phyloP scores from a whole-genome alignment of 1,140 invertebrate species.

The Cydia strobilella region DNA sequence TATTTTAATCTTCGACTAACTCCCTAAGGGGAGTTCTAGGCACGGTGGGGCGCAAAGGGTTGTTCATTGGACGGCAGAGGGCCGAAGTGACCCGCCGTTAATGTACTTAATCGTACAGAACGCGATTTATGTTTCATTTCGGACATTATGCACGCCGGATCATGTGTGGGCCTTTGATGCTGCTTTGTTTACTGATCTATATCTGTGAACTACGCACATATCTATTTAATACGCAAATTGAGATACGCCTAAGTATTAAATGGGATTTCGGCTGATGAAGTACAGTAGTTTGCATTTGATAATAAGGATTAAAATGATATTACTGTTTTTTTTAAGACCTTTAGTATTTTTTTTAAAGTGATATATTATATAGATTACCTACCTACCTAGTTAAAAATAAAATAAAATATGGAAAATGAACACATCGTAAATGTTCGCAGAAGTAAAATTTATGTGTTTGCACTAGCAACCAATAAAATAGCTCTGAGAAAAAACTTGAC shows the following conservation, averaged over 20 bases:
- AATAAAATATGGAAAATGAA: no score
- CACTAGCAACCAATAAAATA: no score
- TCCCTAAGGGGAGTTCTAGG: not conserved
- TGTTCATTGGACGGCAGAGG: conserved; percentile 68
- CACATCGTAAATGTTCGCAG: no score
- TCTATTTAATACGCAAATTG: conserved; percentile 1
- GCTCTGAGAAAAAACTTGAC: no score
- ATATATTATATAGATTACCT: no score
- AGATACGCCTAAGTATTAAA: not conserved
- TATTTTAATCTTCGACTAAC: conserved; percentile 1
- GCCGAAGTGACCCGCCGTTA: conserved; percentile 68
- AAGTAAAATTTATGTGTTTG: no score
- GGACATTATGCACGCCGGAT: conserved; percentile 73
- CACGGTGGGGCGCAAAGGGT: conserved; percentile 54
- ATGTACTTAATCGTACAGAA: conserved; percentile 76
- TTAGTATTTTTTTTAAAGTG: no score
- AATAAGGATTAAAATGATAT: not conserved
- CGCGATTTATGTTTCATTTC: conserved; percentile 79
- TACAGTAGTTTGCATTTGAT: conserved; percentile 8
- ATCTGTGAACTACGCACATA: not conserved
- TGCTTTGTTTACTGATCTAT: not conserved
- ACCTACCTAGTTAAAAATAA: not conserved
- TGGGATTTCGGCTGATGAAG: not conserved
- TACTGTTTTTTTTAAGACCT: not conserved
- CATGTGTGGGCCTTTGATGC: conserved; percentile 55